Evolutionary conservation across 2,888 invertebrate genomes (phyloP).

Genomic region (Callinectes sapidus): DNA sequence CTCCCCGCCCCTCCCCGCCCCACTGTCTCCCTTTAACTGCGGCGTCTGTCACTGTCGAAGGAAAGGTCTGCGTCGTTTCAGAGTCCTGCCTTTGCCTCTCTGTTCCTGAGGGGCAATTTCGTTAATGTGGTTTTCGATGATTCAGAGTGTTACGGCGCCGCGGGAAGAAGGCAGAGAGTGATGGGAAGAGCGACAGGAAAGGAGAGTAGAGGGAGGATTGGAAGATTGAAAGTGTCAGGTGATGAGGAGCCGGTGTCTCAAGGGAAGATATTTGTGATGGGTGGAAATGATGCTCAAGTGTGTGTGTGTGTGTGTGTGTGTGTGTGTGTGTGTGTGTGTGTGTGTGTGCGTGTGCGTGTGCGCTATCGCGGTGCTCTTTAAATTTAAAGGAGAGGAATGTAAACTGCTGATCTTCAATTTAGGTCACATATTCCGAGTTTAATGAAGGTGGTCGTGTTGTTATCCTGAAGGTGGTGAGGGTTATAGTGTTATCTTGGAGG

Average conservation of each 20-base stretch:
- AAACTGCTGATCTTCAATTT: background rate
- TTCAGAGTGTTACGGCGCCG: slow-evolving; percentile 8
- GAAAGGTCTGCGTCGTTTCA: slow-evolving; percentile 30
- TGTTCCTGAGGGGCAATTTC: slow-evolving; percentile 32
- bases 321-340: slow-evolving; percentile 7
- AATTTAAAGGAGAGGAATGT: background rate
- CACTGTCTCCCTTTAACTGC: background rate
- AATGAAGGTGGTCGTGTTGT: background rate
- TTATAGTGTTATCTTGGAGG: background rate
- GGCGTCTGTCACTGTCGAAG: slow-evolving; percentile 31
- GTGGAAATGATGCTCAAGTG: background rate
- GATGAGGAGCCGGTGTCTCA: background rate
- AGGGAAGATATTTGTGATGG: background rate
- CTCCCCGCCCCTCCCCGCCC: background rate
- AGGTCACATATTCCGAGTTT: background rate
- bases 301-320: slow-evolving; percentile 1
- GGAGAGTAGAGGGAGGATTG: background rate
- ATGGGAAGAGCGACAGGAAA: background rate
- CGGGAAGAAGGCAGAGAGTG: background rate
- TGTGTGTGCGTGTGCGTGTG: background rate
- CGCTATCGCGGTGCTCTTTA: background rate
- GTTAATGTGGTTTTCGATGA: slow-evolving; percentile 34
- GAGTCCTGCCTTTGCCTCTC: slow-evolving; percentile 14
- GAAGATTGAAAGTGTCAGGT: background rate
- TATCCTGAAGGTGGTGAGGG: background rate